These are phyloP conservation scores for Coreoperca whiteheadi DNA, from an alignment of 2,113 vertebrate genomes.

Conservation along the genomic window DNA sequence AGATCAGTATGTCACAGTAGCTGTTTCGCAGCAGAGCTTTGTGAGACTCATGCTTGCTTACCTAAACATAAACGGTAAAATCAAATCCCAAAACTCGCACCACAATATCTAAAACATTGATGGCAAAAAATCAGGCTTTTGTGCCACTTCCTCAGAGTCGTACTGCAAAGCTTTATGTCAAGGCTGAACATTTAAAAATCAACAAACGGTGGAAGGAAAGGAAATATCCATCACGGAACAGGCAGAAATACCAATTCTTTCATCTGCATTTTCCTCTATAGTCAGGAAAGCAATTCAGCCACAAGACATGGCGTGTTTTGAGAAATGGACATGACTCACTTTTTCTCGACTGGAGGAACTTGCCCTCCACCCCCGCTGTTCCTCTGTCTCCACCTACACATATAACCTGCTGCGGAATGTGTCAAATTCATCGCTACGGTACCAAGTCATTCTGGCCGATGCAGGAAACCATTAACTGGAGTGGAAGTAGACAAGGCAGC, in stretches of 20 bases:
- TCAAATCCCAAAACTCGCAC: not conserved
- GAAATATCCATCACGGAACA: constrained; percentile 18
- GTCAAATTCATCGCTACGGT: constrained; percentile 46
- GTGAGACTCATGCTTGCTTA: not conserved
- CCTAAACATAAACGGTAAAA: not conserved
- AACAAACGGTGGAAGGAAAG: no score
- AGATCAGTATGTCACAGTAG: constrained; percentile 15
- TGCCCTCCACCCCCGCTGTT: constrained; percentile 68
- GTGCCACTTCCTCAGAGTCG: not conserved
- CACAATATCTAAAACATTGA: not conserved
- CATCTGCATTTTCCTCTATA: constrained; percentile 48
- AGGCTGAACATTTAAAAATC: not conserved
- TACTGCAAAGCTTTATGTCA: not conserved
- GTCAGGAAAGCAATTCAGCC: constrained; percentile 55
- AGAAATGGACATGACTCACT: constrained; percentile 72
- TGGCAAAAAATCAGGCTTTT: not conserved
- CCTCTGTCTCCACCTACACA: constrained; percentile 69
- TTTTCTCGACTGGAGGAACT: constrained; percentile 56
- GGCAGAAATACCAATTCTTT: constrained; percentile 8
- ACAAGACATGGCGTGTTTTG: constrained; percentile 60
- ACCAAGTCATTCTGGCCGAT: constrained; percentile 33
- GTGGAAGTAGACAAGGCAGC: constrained; percentile 46
- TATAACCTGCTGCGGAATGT: constrained; percentile 51
- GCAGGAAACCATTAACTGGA: constrained; percentile 47
- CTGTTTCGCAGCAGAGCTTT: not conserved